Evolutionary conservation across 2,888 invertebrate species (phyloP).

Genomic region (Automeris io): DNA sequence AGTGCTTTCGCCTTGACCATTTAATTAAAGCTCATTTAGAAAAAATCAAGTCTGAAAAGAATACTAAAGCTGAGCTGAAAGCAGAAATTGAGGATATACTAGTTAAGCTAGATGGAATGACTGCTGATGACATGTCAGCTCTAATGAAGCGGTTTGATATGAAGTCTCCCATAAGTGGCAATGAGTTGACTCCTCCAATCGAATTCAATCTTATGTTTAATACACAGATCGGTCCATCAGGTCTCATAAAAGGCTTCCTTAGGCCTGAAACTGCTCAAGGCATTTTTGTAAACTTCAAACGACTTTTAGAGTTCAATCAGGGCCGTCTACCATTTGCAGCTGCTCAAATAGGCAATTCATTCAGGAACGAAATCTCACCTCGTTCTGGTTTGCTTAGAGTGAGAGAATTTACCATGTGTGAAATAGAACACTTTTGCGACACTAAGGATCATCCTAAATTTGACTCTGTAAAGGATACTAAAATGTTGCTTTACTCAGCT

Average conservation of each 20-base stretch:
- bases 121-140: constrained; percentile 90
- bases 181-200: constrained; percentile 95
- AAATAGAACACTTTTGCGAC: constrained; percentile 99
- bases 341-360: constrained; percentile 98
- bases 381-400: constrained; percentile 96
- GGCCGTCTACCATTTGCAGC: constrained; percentile 98
- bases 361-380: constrained; percentile 99
- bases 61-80: constrained; percentile 81
- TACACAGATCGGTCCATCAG: constrained; percentile 98
- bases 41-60: constrained; percentile 90
- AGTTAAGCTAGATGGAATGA: constrained; percentile 93
- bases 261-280: constrained; percentile 99
- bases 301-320: constrained; percentile 97
- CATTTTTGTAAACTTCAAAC: constrained; percentile 99
- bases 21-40: constrained; percentile 96
- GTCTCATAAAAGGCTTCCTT: constrained; percentile 94
- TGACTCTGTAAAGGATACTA: constrained; percentile 82
- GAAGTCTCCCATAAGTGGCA: constrained; percentile 96
- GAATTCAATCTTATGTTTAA: constrained; percentile 99
- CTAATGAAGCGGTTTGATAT: constrained; percentile 92
- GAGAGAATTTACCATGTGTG: constrained; percentile 99
- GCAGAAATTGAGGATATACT: constrained; percentile 87
- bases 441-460: constrained; percentile 97
- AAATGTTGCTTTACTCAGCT: constrained; percentile 93
- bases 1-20: constrained; percentile 98